phyloP scores from a whole-genome alignment of 2,888 invertebrate species.

The Andrena fulva region DNA sequence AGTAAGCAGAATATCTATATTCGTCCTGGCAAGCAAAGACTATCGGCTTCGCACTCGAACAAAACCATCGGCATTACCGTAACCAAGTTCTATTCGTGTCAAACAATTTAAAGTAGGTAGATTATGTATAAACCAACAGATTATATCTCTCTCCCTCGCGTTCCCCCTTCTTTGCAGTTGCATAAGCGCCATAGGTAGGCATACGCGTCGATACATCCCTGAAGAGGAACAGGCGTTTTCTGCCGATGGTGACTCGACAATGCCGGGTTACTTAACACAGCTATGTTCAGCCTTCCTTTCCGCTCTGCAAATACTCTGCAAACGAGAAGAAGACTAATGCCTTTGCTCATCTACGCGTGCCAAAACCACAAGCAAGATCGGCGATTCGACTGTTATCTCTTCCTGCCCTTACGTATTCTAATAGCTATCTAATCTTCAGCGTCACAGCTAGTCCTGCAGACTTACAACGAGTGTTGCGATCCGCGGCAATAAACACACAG shows the following conservation, averaged over 20 bases:
- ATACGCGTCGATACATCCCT: not conserved
- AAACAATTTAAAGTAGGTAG: constrained; percentile 58
- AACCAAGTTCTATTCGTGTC: constrained; percentile 59
- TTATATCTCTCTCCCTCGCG: not conserved
- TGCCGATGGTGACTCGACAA: not conserved
- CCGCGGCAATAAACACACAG: no score
- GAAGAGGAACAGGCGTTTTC: not conserved
- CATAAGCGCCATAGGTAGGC: constrained; percentile 9
- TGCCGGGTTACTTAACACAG: not conserved
- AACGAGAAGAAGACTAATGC: no score
- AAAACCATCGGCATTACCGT: constrained; percentile 46
- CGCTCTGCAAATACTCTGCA: no score
- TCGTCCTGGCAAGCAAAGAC: constrained; percentile 39
- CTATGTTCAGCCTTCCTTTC: not conserved
- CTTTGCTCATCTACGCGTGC: no score
- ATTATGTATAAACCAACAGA: constrained; percentile 31
- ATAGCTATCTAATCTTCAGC: no score
- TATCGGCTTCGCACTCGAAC: constrained; percentile 52
- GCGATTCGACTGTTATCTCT: no score
- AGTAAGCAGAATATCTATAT: constrained; percentile 43
- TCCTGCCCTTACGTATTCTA: no score
- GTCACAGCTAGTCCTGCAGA: no score
- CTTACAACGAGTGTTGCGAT: no score
- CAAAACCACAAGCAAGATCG: no score
- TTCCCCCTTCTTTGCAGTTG: constrained; percentile 7